Conservation (phyloP, 2,797 vertebrate genomes). For the Anisognathus igniventris region DNA sequence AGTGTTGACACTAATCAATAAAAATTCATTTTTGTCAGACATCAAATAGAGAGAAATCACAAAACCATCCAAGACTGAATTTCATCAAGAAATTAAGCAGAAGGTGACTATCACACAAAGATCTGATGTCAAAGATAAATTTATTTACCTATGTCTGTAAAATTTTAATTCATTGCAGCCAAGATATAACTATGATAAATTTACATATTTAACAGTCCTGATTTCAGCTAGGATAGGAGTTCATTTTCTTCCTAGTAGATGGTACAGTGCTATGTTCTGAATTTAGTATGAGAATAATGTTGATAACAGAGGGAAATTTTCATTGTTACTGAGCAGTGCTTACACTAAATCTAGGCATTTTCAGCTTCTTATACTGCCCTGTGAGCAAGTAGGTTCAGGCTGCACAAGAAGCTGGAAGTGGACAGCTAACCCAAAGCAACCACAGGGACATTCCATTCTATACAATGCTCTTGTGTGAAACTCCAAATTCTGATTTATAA, state of each 20-base stretch:
- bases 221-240: not conserved
- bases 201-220: not conserved
- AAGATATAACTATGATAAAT: not conserved
- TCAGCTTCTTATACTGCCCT: not conserved
- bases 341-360: not conserved
- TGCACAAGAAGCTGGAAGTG: not conserved
- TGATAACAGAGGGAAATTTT: not conserved
- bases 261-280: not conserved
- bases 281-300: not conserved
- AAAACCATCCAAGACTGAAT: not conserved
- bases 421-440: not conserved
- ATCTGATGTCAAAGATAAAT: not conserved
- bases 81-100: not conserved
- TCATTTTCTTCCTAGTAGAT: not conserved
- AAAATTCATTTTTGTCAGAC: not conserved
- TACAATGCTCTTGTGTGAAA: not conserved
- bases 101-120: not conserved
- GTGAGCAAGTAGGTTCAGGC: fast-evolving
- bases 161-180: not conserved
- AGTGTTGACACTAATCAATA: not conserved
- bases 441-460: not conserved
- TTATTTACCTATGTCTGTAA: not conserved
- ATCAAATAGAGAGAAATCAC: not conserved
- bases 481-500: not conserved
- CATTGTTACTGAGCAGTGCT: not conserved